Evolutionary conservation across 2,888 invertebrate species (phyloP).

Genomic region (Neoaliturus tenellus): DNA sequence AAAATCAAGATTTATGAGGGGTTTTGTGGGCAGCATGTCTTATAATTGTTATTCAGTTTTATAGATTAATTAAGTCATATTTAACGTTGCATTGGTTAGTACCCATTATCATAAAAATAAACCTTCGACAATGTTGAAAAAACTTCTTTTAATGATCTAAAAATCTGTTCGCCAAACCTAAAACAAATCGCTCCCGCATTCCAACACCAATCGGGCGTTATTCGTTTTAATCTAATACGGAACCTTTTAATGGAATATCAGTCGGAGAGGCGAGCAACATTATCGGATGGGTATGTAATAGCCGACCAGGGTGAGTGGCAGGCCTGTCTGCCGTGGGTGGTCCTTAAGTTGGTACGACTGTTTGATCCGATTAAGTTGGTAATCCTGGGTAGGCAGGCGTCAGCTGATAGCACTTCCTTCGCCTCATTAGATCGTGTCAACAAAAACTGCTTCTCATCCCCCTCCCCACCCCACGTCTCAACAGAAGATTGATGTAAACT

Average conservation of each 20-base stretch:
- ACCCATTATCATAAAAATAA: too few species aligned
- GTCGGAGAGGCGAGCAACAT: not conserved
- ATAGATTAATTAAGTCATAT: too few species aligned
- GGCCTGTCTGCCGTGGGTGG: constrained; percentile 23
- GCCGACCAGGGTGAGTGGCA: constrained; percentile 18
- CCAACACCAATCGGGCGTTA: not conserved
- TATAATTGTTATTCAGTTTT: too few species aligned
- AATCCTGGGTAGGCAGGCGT: constrained; percentile 53
- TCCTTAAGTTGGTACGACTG: constrained; percentile 24
- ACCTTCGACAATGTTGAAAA: too few species aligned
- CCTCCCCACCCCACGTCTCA: not conserved
- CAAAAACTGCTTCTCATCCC: constrained; percentile 51
- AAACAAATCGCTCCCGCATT: constrained; percentile 4
- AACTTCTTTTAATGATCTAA: too few species aligned
- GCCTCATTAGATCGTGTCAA: constrained; percentile 52
- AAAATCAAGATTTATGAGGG: too few species aligned
- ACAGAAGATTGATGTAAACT: constrained; percentile 36
- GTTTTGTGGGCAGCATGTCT: too few species aligned
- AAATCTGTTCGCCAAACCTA: too few species aligned
- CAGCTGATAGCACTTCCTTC: constrained; percentile 49
- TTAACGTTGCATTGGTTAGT: too few species aligned
- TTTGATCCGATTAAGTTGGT: constrained; percentile 52
- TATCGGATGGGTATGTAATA: constrained; percentile 9
- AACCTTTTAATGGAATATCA: constrained; percentile 41
- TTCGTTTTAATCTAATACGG: constrained; percentile 9